Percentiles rank a stretch among this genome's conserved stretches.
phyloP scores from a whole-genome alignment of 1,140 invertebrate species.

The Eumeta japonica region DNA sequence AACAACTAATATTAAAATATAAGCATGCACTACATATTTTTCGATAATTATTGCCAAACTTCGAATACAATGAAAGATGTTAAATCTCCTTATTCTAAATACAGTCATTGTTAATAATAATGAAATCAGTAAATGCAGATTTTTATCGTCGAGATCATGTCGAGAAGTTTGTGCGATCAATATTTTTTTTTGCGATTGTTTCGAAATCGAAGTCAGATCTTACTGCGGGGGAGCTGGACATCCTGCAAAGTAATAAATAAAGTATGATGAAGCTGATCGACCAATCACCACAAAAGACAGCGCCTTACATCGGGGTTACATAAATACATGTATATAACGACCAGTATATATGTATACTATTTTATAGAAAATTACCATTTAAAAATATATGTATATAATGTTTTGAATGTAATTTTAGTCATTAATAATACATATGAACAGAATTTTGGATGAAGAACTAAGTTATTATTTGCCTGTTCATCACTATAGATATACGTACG shows the following conservation, averaged over 20 bases:
- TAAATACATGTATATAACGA: slow-evolving; percentile 5
- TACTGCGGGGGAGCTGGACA: slow-evolving; percentile 53
- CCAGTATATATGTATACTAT: slow-evolving; percentile 1
- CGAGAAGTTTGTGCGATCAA: slow-evolving; percentile 5
- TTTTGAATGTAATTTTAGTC: slow-evolving; percentile 1
- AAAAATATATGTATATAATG: too few relatives aligned
- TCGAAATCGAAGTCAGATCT: not conserved
- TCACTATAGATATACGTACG: slow-evolving; percentile 65
- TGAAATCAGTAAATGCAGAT: slow-evolving; percentile 1
- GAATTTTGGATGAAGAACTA: slow-evolving; percentile 1
- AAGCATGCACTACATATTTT: too few relatives aligned
- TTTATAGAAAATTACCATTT: too few relatives aligned
- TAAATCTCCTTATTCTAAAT: too few relatives aligned
- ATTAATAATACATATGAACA: slow-evolving; percentile 1
- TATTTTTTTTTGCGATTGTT: slow-evolving; percentile 1
- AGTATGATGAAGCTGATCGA: slow-evolving; percentile 2
- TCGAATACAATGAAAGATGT: too few relatives aligned
- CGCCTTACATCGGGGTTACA: too few relatives aligned
- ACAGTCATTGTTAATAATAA: too few relatives aligned
- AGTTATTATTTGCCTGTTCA: slow-evolving; percentile 1
- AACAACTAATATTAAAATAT: too few relatives aligned
- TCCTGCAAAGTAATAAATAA: slow-evolving; percentile 47
- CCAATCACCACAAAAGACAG: too few relatives aligned
- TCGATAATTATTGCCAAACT: too few relatives aligned
- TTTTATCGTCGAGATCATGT: slow-evolving; percentile 15